Evolutionary conservation across 2,888 invertebrate genomes (phyloP).

Genomic region (Elysia crispata): DNA sequence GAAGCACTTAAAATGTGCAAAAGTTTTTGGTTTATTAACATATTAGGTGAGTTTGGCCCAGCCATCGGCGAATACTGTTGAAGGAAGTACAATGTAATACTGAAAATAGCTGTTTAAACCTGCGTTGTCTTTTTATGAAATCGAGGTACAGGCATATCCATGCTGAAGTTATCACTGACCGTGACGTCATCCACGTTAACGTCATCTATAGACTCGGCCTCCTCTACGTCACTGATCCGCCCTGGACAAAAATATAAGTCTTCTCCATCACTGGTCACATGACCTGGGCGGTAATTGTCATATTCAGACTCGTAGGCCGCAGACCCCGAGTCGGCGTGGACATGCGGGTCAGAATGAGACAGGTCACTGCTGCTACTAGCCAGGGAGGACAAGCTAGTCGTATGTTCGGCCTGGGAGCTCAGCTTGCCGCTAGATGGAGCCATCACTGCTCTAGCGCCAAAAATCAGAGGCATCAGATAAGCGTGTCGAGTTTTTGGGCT

Average conservation of each 20-base stretch:
- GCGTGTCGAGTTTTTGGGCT: slow-evolving; percentile 67
- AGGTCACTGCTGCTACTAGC: slow-evolving; percentile 76
- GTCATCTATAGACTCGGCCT: slow-evolving; percentile 75
- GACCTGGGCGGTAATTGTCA: slow-evolving; percentile 82
- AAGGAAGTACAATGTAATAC: too few species aligned
- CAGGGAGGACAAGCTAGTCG: slow-evolving; percentile 73
- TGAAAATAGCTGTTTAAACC: slow-evolving; percentile 54
- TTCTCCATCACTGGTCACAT: slow-evolving; percentile 76
- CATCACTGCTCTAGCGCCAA: slow-evolving; percentile 56
- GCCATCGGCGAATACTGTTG: too few species aligned
- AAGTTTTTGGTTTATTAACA: too few species aligned
- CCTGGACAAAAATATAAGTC: slow-evolving; percentile 75
- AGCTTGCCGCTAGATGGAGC: too few species aligned
- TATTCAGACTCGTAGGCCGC: slow-evolving; percentile 87
- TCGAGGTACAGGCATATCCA: slow-evolving; percentile 70
- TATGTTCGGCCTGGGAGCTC: slow-evolving; percentile 66
- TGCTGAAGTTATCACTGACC: slow-evolving; percentile 74
- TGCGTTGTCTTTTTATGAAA: slow-evolving; percentile 70
- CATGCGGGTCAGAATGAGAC: slow-evolving; percentile 74
- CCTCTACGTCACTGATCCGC: slow-evolving; percentile 76
- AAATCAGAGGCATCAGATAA: slow-evolving; percentile 65
- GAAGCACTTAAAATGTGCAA: too few species aligned
- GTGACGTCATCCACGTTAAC: slow-evolving; percentile 75
- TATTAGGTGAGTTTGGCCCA: too few species aligned
- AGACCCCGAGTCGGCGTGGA: slow-evolving; percentile 74